A percentile compares a stretch with the other conserved stretches of the same genome.
Conservation (phyloP, 2,113 vertebrate species). For the Gorsachius goisagi region DNA sequence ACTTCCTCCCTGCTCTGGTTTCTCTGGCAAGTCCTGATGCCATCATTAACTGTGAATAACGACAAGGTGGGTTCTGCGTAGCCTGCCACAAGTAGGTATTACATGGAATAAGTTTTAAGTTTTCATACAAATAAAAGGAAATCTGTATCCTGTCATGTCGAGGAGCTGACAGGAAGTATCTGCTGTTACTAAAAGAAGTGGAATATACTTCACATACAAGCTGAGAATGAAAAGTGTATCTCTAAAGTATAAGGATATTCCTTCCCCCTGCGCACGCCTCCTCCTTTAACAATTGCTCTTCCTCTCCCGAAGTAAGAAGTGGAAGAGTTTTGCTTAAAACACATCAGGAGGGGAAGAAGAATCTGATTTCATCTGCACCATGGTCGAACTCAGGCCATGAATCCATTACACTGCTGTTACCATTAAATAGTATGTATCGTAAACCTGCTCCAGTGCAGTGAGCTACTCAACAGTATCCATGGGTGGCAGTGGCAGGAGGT, state of each 20-base stretch:
- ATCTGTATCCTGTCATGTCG: not conserved
- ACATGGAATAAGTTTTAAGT: not conserved
- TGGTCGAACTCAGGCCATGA: not conserved
- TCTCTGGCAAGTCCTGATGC: not conserved
- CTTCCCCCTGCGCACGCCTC: not conserved
- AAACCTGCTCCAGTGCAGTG: not conserved
- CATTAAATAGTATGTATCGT: accelerated
- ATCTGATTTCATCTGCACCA: not conserved
- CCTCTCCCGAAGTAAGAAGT: not conserved
- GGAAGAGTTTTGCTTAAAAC: not conserved
- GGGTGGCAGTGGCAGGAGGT: not conserved
- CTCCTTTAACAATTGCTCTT: not conserved
- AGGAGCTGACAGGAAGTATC: not conserved
- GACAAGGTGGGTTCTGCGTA: not conserved
- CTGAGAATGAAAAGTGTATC: not conserved
- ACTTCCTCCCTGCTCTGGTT: not conserved
- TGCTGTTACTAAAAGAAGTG: not conserved
- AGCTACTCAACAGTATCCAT: accelerated
- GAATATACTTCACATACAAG: not conserved
- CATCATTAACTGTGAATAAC: not conserved
- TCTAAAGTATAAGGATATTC: not conserved
- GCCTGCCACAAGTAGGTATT: not conserved
- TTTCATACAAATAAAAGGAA: not conserved
- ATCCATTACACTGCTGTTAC: not conserved
- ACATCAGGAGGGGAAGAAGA: not conserved